Evolutionary conservation across 2,113 vertebrate species (phyloP).

Genomic region (Microcebus lehilahytsara): DNA sequence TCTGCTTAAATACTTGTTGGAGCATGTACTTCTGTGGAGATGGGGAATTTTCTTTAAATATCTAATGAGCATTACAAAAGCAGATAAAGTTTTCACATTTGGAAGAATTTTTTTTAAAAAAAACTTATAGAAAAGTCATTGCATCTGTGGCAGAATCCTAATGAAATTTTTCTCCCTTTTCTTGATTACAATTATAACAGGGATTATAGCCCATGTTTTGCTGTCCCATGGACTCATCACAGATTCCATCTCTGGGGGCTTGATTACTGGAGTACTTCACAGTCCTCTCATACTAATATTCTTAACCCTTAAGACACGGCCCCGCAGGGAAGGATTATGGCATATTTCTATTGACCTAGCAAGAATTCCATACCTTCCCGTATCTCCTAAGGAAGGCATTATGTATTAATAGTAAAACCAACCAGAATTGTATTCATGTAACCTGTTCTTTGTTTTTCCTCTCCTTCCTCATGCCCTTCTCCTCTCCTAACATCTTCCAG

Average conservation of each 20-base stretch:
- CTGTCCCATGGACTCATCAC: fast-evolving
- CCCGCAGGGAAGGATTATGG: too few relatives aligned
- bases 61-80: not conserved
- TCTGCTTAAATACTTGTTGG: not conserved
- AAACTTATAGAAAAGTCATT: not conserved
- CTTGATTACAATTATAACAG: not conserved
- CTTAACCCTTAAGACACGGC: not conserved
- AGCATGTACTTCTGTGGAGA: not conserved
- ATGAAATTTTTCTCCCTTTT: not conserved
- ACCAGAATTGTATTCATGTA: not conserved
- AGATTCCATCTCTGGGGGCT: not conserved
- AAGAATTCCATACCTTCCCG: not conserved
- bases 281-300: not conserved
- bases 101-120: not conserved
- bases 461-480: not conserved
- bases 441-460: not conserved
- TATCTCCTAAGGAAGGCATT: not conserved
- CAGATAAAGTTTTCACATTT: not conserved
- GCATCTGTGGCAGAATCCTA: not conserved
- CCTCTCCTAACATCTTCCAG: conserved; percentile 78
- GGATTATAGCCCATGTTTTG: not conserved
- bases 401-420: not conserved
- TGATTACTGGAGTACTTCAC: not conserved
- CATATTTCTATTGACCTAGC: not conserved
- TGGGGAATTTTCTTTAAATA: not conserved